A percentile compares a stretch with the other conserved stretches of the same genome.
Evolutionary conservation across 2,888 invertebrate species (phyloP).

Genomic region (Archips crataeganus): DNA sequence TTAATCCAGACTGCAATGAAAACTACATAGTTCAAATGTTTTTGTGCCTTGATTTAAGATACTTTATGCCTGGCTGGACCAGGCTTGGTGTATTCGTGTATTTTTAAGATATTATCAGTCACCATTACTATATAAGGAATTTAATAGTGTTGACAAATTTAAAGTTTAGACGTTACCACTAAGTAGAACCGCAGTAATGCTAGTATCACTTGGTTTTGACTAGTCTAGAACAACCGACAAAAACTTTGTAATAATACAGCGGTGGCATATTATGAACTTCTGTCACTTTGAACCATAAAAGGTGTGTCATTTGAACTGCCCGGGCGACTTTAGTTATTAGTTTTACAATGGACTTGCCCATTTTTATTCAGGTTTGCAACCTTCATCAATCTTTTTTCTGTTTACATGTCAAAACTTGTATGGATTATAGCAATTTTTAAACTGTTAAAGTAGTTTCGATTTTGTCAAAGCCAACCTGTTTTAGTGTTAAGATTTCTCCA

Average conservation of each 20-base stretch:
- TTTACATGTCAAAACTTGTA: no score
- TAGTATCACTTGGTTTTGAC: not conserved
- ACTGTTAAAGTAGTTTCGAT: no score
- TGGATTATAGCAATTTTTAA: no score
- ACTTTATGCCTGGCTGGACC: constrained; percentile 7
- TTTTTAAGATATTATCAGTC: constrained; percentile 34
- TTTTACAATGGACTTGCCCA: no score
- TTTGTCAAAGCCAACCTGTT: no score
- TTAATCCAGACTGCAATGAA: constrained; percentile 6
- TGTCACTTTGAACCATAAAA: no score
- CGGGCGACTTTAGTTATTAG: no score
- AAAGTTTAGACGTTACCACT: constrained; percentile 35
- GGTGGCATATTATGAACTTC: no score
- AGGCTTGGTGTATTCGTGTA: not conserved
- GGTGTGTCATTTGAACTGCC: no score
- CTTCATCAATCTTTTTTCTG: no score
- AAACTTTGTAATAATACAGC: no score
- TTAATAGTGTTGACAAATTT: constrained; percentile 25
- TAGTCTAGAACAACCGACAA: not conserved
- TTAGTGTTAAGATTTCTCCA: not conserved
- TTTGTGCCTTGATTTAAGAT: constrained; percentile 37
- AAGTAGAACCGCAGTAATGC: constrained; percentile 3
- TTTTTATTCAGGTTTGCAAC: no score
- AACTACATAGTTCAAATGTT: constrained; percentile 37
- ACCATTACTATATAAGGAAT: constrained; percentile 24